phyloP scores from a whole-genome alignment of 2,888 invertebrate species.

The Agonum fuliginosum region DNA sequence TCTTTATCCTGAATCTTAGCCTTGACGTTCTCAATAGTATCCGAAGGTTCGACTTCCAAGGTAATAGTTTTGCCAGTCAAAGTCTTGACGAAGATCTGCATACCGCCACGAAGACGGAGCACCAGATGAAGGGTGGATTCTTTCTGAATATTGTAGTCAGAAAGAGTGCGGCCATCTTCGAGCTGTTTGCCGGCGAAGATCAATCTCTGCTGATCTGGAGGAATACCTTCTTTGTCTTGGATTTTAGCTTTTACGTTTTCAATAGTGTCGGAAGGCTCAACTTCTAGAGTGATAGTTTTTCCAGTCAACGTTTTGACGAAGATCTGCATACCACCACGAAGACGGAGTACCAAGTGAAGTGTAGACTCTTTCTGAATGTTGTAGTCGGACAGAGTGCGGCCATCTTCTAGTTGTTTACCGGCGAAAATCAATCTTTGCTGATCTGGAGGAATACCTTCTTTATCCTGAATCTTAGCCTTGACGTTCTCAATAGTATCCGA shows the following conservation, averaged over 20 bases:
- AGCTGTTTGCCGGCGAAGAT: conserved; percentile 91
- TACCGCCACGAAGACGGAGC: conserved; percentile 84
- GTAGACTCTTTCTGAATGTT: conserved; percentile 96
- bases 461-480: conserved; percentile 77
- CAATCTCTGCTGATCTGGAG: conserved; percentile 85
- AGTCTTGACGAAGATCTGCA: conserved; percentile 79
- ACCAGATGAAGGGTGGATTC: conserved; percentile 95
- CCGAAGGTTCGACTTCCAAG: conserved; percentile 76
- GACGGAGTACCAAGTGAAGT: conserved; percentile 91
- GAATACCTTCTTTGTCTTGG: conserved; percentile 75
- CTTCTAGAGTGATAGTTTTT: conserved; percentile 75
- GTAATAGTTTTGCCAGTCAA: conserved; percentile 77
- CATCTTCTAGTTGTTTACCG: conserved; percentile 82
- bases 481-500: conserved; percentile 78
- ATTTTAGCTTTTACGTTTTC: conserved; percentile 79
- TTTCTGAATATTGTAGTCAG: conserved; percentile 93
- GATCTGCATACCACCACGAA: conserved; percentile 81
- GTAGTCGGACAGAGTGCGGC: conserved; percentile 79
- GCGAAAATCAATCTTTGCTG: conserved; percentile 91
- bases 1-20: conserved; percentile 75
- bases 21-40: conserved; percentile 79
- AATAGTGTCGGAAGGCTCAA: conserved; percentile 78
- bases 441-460: conserved; percentile 91
- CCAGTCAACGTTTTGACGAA: conserved; percentile 76
- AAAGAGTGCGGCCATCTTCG: conserved; percentile 72